These are phyloP conservation scores for Agelastica alni DNA, from an alignment of 2,888 invertebrate genomes.

Conservation along the genomic window DNA sequence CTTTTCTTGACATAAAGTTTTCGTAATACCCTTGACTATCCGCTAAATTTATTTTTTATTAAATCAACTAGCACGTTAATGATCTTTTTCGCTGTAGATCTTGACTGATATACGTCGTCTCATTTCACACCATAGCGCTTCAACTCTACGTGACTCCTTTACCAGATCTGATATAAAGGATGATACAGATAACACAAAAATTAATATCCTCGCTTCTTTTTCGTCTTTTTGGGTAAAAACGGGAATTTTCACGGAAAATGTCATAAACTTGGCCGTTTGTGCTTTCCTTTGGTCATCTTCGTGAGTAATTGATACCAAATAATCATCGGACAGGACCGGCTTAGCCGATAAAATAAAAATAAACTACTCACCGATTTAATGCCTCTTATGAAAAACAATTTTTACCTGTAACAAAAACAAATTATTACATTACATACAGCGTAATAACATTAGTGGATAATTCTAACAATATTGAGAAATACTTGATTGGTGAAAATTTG, in stretches of 20 bases:
- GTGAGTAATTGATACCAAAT: not conserved
- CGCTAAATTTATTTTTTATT: slow-evolving; percentile 9
- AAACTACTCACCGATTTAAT: no score
- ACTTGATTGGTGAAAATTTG: no score
- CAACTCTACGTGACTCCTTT: slow-evolving; percentile 13
- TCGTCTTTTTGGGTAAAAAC: not conserved
- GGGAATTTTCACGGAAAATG: not conserved
- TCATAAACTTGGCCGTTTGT: not conserved
- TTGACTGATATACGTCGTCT: slow-evolving; percentile 11
- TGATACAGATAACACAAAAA: slow-evolving; percentile 14
- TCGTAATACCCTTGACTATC: not conserved
- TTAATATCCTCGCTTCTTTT: slow-evolving; percentile 10
- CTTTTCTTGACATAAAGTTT: not conserved
- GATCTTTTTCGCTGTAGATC: slow-evolving; percentile 4
- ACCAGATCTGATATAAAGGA: slow-evolving; percentile 12
- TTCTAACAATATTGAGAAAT: no score
- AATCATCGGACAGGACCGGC: not conserved
- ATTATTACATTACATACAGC: no score
- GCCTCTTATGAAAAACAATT: no score
- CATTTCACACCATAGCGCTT: slow-evolving; percentile 8
- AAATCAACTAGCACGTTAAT: slow-evolving; percentile 9
- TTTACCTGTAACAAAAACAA: no score
- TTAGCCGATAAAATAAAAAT: no score
- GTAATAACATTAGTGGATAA: no score
- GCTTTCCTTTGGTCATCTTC: slow-evolving; percentile 2